These are phyloP conservation scores for Dreissena polymorpha DNA, from an alignment of 1,140 invertebrate species.

Conservation along the genomic window DNA sequence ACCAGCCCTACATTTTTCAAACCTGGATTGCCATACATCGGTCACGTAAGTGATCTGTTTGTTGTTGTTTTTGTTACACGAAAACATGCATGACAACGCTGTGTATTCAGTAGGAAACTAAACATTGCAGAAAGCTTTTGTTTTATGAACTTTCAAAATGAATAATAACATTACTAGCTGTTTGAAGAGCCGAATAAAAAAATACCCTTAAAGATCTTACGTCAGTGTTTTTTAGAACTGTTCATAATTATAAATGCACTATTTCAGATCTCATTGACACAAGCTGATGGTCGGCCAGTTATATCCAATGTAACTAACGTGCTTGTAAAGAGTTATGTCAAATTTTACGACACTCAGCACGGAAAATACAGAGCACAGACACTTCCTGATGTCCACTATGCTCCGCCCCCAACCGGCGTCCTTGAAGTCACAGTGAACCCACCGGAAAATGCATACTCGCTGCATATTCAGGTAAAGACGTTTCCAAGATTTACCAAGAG, in stretches of 20 bases:
- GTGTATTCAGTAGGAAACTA: too few relatives aligned
- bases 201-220: too few relatives aligned
- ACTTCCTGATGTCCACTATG: constrained; percentile 26
- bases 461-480: constrained; percentile 37
- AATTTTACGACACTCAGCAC: constrained; percentile 9
- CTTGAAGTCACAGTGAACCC: constrained; percentile 24
- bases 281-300: constrained; percentile 33
- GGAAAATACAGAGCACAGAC: constrained; percentile 28
- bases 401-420: constrained; percentile 28
- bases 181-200: too few relatives aligned
- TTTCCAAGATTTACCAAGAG: too few relatives aligned
- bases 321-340: constrained; percentile 21
- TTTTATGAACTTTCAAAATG: too few relatives aligned
- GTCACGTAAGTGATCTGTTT: constrained; percentile 31
- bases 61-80: too few relatives aligned
- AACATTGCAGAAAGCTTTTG: too few relatives aligned
- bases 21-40: constrained; percentile 47
- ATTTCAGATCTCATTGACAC: constrained; percentile 23
- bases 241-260: too few relatives aligned
- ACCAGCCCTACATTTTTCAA: constrained; percentile 39
- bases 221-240: too few relatives aligned
- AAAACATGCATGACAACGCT: too few relatives aligned
- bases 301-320: constrained; percentile 15
- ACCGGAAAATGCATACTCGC: constrained; percentile 20
- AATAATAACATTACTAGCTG: too few relatives aligned